phyloP scores from a whole-genome alignment of 2,888 invertebrate genomes.

The Chrysolina oricalcia region DNA sequence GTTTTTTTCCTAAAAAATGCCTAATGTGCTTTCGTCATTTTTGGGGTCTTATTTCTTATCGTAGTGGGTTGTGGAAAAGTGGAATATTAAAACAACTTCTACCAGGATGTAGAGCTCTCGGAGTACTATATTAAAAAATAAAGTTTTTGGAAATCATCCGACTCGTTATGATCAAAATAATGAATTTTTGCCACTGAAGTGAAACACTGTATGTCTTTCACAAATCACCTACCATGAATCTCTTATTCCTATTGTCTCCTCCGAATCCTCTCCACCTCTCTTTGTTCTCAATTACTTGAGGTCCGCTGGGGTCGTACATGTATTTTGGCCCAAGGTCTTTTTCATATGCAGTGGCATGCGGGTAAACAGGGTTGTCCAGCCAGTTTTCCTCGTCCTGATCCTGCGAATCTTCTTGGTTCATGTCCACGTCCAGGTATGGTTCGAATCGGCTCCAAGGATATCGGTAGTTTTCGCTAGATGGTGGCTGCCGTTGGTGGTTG shows the following conservation, averaged over 20 bases:
- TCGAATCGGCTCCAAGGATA: slow-evolving; percentile 74
- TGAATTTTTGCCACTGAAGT: too few relatives aligned
- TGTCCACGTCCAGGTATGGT: slow-evolving; percentile 70
- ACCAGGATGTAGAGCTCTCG: too few relatives aligned
- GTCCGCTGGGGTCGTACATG: slow-evolving; percentile 55
- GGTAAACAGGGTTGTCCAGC: slow-evolving; percentile 77
- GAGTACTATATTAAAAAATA: too few relatives aligned
- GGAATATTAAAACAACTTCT: too few relatives aligned
- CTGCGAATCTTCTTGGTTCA: slow-evolving; percentile 74
- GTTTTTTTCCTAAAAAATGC: too few relatives aligned
- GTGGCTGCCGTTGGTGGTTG: slow-evolving; percentile 70
- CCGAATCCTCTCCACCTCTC: slow-evolving; percentile 61
- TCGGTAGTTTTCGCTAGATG: slow-evolving; percentile 49
- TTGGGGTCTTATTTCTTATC: too few relatives aligned
- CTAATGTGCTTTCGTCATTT: too few relatives aligned
- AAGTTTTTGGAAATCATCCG: too few relatives aligned
- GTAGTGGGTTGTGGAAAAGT: too few relatives aligned
- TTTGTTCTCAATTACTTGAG: slow-evolving; percentile 60
- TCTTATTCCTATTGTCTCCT: slow-evolving; percentile 70
- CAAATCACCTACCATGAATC: slow-evolving; percentile 65
- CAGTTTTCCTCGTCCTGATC: slow-evolving; percentile 75
- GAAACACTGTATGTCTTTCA: neutral
- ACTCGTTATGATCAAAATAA: too few relatives aligned
- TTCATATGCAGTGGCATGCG: slow-evolving; percentile 69
- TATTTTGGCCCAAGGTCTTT: slow-evolving; percentile 66